Base-by-base conservation (phyloP, 2,113 vertebrate species). In the Pollachius pollachius region DNA sequence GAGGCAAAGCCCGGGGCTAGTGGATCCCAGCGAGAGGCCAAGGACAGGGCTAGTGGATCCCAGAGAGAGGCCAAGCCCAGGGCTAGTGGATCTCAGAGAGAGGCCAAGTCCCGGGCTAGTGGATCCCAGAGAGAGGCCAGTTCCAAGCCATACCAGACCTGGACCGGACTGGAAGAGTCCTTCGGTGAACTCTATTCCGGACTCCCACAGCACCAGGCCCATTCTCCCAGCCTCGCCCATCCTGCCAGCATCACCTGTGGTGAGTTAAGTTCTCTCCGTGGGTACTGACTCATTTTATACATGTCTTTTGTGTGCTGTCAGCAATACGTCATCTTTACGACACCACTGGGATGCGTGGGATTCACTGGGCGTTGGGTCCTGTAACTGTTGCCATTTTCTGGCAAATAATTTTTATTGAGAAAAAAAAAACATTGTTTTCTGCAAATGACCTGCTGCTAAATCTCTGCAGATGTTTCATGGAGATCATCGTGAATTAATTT, bases 121-220 rank as follows among this genome's bases (percentile, higher is more conserved):
- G 57, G 74, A 77, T 21, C 81, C 66, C 62, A 86, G 66, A 62
- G 74, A 64, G 52, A 84, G 78, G 30, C 82, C 74, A 62, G 34
- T 70, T 2, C 67, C 79, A 34, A 79, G 71, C 27, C 77, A 80
- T 23, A 86, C 71, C 68, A 80, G 30, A 67, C 67, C 85, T 23
- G 71, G 67, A 3, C 70, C 71, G 65, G 73, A 87, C 71, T 87
- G 94, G 84, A 91, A 71, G 70, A 73, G 84, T 16, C 82, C 90
- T 54, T 87, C 81, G 30, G 90, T 68, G 72, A 96, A 96, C 59
- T 79, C 83, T 54, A 84, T 96, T 81, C 93, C 93, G 0, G 91
- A 94, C 63, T 87, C 84, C 15, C 90, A 79, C 80, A 85, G 25
- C 67, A 90, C 68, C 76, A 69, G 82, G 63, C 72, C 80, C 18